A percentile compares a stretch with the other conserved stretches of the same genome.
Evolutionary conservation across 2,888 invertebrate genomes (phyloP).

Genomic region (Cremastinae sp.): DNA sequence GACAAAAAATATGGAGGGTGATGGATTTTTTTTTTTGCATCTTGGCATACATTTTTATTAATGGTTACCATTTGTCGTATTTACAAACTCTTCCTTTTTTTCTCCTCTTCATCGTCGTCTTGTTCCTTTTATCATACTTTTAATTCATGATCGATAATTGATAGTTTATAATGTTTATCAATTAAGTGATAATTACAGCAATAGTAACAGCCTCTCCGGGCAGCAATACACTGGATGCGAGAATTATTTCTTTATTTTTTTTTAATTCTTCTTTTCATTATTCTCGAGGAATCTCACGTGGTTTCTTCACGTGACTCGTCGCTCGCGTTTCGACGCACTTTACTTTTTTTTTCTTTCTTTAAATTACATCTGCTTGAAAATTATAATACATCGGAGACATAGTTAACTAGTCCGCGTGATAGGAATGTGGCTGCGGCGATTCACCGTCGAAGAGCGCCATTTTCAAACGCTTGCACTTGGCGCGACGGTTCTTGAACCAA

Average conservation of each 20-base stretch:
- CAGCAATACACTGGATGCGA: constrained; percentile 56
- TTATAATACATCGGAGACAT: constrained; percentile 53
- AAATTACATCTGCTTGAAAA: constrained; percentile 48
- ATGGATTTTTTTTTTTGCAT: constrained; percentile 57
- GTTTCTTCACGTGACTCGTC: constrained; percentile 15
- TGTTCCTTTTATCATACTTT: constrained; percentile 53
- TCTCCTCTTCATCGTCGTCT: constrained; percentile 32
- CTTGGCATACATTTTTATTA: constrained; percentile 76
- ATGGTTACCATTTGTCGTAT: constrained; percentile 73
- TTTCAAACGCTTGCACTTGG: constrained; percentile 98
- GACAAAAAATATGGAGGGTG: constrained; percentile 40
- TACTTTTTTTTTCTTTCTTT: constrained; percentile 38
- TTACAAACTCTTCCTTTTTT: constrained; percentile 46
- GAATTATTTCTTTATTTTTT: constrained; percentile 18
- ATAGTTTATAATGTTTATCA: constrained; percentile 58
- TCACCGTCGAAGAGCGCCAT: constrained; percentile 92
- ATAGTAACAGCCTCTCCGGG: constrained; percentile 67
- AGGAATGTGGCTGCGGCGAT: constrained; percentile 82
- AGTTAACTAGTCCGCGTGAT: constrained; percentile 76
- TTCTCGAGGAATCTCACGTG: neutral
- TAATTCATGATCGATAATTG: constrained; percentile 58
- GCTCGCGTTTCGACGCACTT: constrained; percentile 2
- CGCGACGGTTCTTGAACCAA: constrained; percentile 99
- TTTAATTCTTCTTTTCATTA: constrained; percentile 15
- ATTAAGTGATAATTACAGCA: constrained; percentile 77